Conservation (phyloP, 37 sponge, comb jelly and placozoan genomes). For the Spongia lamella region DNA sequence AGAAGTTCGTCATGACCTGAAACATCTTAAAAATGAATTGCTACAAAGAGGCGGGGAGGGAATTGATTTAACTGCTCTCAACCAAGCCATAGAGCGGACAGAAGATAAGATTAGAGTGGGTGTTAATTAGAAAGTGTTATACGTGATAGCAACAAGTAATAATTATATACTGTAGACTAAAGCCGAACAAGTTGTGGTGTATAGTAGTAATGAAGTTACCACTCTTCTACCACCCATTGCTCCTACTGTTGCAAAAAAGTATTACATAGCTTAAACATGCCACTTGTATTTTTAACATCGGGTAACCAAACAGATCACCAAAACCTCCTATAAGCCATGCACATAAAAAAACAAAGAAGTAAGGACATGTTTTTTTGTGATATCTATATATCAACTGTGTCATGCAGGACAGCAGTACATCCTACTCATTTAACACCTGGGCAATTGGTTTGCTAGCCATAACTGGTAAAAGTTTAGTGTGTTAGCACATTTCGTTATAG, state of each 20-base stretch:
- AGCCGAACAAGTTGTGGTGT: conserved; percentile 53
- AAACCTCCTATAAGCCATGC: no score
- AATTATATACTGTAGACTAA: conserved; percentile 23
- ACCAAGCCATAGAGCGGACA: conserved; percentile 54
- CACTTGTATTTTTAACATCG: no score
- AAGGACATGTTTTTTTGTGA: no score
- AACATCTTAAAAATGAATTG: conserved; percentile 40
- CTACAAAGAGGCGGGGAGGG: conserved; percentile 1
- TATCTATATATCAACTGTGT: no score
- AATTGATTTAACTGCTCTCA: conserved; percentile 47
- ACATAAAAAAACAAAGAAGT: no score
- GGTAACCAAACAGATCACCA: no score
- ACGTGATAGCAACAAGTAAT: background rate
- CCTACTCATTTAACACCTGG: conserved; percentile 51
- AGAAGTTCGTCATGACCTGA: conserved; percentile 69
- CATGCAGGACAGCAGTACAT: conserved; percentile 1
- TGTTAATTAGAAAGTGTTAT: background rate
- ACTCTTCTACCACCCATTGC: conserved; percentile 61
- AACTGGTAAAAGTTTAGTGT: no score
- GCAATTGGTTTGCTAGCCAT: conserved; percentile 38
- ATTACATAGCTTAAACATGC: no score
- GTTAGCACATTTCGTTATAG: no score
- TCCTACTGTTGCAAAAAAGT: no score
- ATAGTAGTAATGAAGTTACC: conserved; percentile 52
- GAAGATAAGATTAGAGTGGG: conserved; percentile 49